phyloP scores from a whole-genome alignment of 1,140 invertebrate species.

The Pararge aegeria region DNA sequence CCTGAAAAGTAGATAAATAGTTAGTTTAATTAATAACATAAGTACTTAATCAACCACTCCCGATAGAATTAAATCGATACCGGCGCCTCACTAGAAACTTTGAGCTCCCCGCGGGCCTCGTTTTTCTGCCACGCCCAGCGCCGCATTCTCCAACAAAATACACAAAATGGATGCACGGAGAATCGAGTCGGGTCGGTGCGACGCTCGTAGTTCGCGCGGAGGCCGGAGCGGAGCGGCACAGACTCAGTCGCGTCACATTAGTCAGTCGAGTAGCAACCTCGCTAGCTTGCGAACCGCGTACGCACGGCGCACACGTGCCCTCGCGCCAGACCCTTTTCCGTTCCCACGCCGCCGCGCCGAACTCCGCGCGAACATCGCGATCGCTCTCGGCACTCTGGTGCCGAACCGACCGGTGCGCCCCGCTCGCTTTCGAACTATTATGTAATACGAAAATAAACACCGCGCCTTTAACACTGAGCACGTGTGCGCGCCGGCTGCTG shows the following conservation, averaged over 20 bases:
- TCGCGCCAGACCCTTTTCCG: conserved; percentile 50
- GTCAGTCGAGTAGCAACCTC: conserved; percentile 70
- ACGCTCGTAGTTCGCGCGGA: conserved; percentile 36
- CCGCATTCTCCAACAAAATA: conserved; percentile 71
- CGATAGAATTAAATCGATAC: not conserved
- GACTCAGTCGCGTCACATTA: conserved; percentile 68
- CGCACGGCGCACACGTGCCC: conserved; percentile 69
- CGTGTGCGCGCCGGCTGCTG: conserved; percentile 55
- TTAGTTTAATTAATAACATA: too few relatives aligned
- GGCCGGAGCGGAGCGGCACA: conserved; percentile 46
- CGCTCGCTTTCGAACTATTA: conserved; percentile 55
- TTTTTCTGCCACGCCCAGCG: conserved; percentile 64
- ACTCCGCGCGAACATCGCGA: conserved; percentile 32
- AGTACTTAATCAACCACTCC: too few relatives aligned
- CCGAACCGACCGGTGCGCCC: conserved; percentile 44
- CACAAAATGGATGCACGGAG: conserved; percentile 65
- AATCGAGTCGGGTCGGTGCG: conserved; percentile 55
- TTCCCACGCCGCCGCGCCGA: conserved; percentile 43
- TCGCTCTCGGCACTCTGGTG: conserved; percentile 26
- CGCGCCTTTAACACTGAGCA: conserved; percentile 50
- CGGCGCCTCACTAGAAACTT: conserved; percentile 18
- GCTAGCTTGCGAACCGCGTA: conserved; percentile 62
- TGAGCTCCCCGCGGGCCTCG: conserved; percentile 60
- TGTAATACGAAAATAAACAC: conserved; percentile 71
- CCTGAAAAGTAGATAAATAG: too few relatives aligned